Conservation (phyloP, 1,140 invertebrate species). For the Drosophila saltans region DNA sequence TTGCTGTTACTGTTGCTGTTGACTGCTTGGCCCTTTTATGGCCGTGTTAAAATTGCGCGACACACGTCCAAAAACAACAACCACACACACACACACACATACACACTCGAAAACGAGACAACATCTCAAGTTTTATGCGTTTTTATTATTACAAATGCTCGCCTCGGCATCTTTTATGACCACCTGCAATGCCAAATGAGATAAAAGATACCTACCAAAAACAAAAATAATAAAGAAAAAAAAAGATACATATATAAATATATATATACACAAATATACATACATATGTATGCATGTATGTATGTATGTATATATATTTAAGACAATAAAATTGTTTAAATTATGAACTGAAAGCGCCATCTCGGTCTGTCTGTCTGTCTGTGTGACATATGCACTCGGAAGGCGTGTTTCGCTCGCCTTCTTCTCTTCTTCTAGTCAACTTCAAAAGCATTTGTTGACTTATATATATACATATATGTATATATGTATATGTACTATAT, state of each 20-base stretch:
- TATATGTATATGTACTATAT: slow-evolving; percentile 9
- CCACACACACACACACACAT: slow-evolving; percentile 11
- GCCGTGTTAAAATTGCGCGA: slow-evolving; percentile 60
- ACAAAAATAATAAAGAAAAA: slow-evolving; percentile 42
- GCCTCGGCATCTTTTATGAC: slow-evolving; percentile 67
- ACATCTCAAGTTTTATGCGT: slow-evolving; percentile 68
- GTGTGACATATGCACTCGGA: slow-evolving; percentile 70
- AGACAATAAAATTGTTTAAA: slow-evolving; percentile 64
- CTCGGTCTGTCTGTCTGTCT: neutral
- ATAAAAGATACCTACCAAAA: slow-evolving; percentile 57
- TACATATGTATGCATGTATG: neutral
- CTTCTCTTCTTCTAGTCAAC: slow-evolving; percentile 26
- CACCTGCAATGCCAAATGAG: slow-evolving; percentile 67
- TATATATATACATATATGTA: slow-evolving; percentile 31
- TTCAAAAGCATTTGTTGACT: slow-evolving; percentile 66
- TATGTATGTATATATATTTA: neutral
- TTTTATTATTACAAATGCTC: slow-evolving; percentile 69
- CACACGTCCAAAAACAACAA: slow-evolving; percentile 15
- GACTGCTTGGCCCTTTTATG: slow-evolving; percentile 65
- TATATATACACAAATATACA: slow-evolving; percentile 1
- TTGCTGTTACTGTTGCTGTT: slow-evolving; percentile 43
- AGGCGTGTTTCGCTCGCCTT: slow-evolving; percentile 28
- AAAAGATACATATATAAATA: slow-evolving; percentile 8
- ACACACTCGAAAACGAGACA: slow-evolving; percentile 8
- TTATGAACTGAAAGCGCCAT: slow-evolving; percentile 68